These are phyloP conservation scores for Drosophila persimilis DNA, from an alignment of 1,140 invertebrate genomes.

Conservation along the genomic window DNA sequence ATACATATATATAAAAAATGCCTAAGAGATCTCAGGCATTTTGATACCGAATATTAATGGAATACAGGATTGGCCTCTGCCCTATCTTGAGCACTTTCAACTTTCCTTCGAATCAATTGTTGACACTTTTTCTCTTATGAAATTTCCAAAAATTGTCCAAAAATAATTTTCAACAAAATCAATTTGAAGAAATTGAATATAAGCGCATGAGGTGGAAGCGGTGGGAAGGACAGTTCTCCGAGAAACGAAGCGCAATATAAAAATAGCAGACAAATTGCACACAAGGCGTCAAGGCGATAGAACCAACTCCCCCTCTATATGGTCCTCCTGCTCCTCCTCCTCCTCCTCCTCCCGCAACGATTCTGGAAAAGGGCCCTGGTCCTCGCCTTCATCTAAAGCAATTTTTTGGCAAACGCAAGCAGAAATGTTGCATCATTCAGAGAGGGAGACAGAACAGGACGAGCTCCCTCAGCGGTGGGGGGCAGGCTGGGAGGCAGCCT, in stretches of 20 bases:
- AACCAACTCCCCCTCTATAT: neutral
- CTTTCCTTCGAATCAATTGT: too few relatives aligned
- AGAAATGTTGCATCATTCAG: slow-evolving; percentile 64
- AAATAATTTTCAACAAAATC: slow-evolving; percentile 55
- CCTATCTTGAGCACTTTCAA: too few relatives aligned
- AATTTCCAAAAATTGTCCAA: too few relatives aligned
- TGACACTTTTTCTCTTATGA: too few relatives aligned
- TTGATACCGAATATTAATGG: too few relatives aligned
- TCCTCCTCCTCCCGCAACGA: slow-evolving; percentile 3
- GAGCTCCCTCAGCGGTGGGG: neutral
- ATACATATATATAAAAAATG: too few relatives aligned
- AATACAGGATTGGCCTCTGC: too few relatives aligned
- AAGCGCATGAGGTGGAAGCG: slow-evolving; percentile 15
- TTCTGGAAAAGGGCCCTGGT: neutral
- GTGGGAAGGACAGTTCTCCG: neutral
- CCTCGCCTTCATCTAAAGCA: slow-evolving; percentile 50
- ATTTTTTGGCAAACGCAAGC: slow-evolving; percentile 77
- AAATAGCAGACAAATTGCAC: slow-evolving; percentile 79
- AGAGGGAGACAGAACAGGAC: slow-evolving; percentile 9
- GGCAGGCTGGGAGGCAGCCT: neutral
- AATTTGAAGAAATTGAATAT: slow-evolving; percentile 80
- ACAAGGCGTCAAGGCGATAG: slow-evolving; percentile 58
- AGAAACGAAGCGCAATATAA: slow-evolving; percentile 50
- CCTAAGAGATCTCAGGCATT: too few relatives aligned
- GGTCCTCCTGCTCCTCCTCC: slow-evolving; percentile 5